Evolutionary conservation across 2,888 invertebrate genomes (phyloP), one percentile per base, ranked within the genome.

Genomic region (Hypselothyrea guttata): DNA sequence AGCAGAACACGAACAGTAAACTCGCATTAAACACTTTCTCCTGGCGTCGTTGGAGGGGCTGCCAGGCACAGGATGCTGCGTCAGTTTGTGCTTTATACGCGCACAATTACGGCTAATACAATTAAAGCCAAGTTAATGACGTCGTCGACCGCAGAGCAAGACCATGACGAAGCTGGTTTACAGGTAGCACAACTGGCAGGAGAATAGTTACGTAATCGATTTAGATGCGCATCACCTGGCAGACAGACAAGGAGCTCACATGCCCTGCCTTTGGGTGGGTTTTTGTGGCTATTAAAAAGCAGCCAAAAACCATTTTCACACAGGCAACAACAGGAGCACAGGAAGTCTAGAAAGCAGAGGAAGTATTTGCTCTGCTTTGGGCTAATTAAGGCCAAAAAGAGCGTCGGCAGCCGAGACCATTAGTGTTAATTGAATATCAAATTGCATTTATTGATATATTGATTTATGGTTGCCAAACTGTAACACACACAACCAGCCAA

Each of bases 81-180:
- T 52, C 60, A 53, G 55, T 68, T 56, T 60, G 59, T 64, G 75
- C 66, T 66, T 74, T 76, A 74, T 78, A 61, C 77, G 67, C 81
- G 81, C 81, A 73, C 84, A 81, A 83, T 81, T 81, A 83, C 77
- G 75, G 58, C 52, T 77, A 81, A 79, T 75, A 68, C 71, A 84
- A 84, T 81, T 84, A 84, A 77, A 75, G 64, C 75, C 57, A 67
- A 75, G 75, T 77, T 77, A 81, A 75, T 73, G 64, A 65, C 54
- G 52, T 35, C 54, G 57, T 51, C 47, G 49, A 66, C 70, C 73
- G 31, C 74, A 67, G 28, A 37, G 38, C 48, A 22, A 49, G 51
- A 35, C 49, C 42, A 11, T 16, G 44, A 45, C 30, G 13, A 41
- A 30, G 12, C 7, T 4, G 37, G n/a, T 4, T 16, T 5, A 7